A percentile compares a stretch with the other conserved stretches of the same genome.
Conservation (phyloP, 1,140 invertebrate species). For the Papilio dardanus region DNA sequence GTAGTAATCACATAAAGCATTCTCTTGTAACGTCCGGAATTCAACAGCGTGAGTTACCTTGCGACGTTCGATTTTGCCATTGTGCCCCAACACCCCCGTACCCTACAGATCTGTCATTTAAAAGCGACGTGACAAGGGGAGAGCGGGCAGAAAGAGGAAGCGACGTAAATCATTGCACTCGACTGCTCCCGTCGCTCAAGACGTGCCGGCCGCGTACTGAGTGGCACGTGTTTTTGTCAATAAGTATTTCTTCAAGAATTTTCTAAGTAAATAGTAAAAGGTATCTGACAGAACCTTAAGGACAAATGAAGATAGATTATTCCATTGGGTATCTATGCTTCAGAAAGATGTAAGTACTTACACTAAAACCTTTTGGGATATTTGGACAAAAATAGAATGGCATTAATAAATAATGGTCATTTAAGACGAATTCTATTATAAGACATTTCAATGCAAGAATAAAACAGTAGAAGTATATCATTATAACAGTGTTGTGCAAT, state of each 20-base stretch:
- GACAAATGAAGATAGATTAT: too few species aligned
- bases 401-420: too few species aligned
- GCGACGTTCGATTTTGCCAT: slow-evolving; percentile 41
- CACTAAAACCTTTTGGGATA: too few species aligned
- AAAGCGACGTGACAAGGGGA: slow-evolving; percentile 55
- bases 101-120: slow-evolving; percentile 55
- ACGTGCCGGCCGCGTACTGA: slow-evolving; percentile 23
- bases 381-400: too few species aligned
- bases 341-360: too few species aligned
- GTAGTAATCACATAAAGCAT: slow-evolving; percentile 36
- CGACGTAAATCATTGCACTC: slow-evolving; percentile 55
- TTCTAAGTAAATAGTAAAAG: neutral
- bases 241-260: neutral
- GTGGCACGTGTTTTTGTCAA: slow-evolving; percentile 8
- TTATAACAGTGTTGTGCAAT: neutral
- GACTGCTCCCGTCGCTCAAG: slow-evolving; percentile 40
- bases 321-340: too few species aligned
- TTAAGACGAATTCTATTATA: too few species aligned
- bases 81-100: slow-evolving; percentile 46
- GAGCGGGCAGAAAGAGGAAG: slow-evolving; percentile 49
- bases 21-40: slow-evolving; percentile 19
- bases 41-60: slow-evolving; percentile 21
- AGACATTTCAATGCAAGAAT: too few species aligned
- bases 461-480: neutral
- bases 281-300: too few species aligned